These are phyloP conservation scores for Drosophila mayaguana DNA, from an alignment of 2,888 invertebrate genomes.

Conservation along the genomic window DNA sequence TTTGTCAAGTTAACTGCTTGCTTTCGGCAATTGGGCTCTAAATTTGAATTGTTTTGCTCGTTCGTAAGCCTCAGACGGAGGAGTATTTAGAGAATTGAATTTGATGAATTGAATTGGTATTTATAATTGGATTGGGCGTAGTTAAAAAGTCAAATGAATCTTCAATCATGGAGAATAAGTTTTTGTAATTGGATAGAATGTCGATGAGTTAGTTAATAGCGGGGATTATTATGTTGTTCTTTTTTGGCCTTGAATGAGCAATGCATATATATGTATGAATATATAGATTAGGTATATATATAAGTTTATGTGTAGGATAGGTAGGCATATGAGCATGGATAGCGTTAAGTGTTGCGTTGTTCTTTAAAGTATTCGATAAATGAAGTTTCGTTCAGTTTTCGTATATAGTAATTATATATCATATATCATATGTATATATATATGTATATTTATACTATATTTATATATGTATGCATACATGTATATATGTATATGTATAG, in stretches of 20 bases:
- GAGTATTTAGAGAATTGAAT: background rate
- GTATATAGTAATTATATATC: slow-evolving; percentile 3
- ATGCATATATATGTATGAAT: slow-evolving; percentile 21
- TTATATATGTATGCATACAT: background rate
- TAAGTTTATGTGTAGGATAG: slow-evolving; percentile 11
- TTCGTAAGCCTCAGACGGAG: background rate
- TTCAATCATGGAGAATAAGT: background rate
- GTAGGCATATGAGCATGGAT: slow-evolving; percentile 46
- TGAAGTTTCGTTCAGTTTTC: slow-evolving; percentile 27
- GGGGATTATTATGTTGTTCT: slow-evolving; percentile 3
- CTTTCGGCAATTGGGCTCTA: background rate
- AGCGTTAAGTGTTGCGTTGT: slow-evolving; percentile 45
- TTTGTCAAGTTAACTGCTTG: background rate
- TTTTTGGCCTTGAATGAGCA: slow-evolving; percentile 37
- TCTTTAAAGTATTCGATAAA: slow-evolving; percentile 27
- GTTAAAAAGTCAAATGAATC: background rate
- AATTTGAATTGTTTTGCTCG: background rate
- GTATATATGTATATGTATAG: slow-evolving; percentile 14
- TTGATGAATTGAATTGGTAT: background rate
- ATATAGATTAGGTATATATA: slow-evolving; percentile 10
- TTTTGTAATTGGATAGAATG: slow-evolving; percentile 2
- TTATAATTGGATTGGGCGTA: background rate
- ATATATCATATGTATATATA: slow-evolving; percentile 13
- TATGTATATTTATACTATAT: slow-evolving; percentile 25
- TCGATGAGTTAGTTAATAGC: slow-evolving; percentile 15